phyloP scores from a whole-genome alignment of 2,113 vertebrate genomes.

The Nettapus auritus region DNA sequence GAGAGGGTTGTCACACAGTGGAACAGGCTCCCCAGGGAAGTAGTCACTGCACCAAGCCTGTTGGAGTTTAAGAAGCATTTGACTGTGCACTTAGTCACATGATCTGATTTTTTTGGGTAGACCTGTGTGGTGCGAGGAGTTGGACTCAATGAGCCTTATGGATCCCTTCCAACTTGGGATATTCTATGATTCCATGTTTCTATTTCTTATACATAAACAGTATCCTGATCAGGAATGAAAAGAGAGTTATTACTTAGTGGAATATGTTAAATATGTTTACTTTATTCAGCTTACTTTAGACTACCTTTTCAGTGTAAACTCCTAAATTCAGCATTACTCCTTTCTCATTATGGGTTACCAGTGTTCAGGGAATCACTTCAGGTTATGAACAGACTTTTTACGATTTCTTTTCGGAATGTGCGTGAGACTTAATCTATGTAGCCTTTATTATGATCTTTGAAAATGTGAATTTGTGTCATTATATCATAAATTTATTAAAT shows the following conservation, averaged over 20 bases:
- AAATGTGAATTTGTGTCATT: neutral
- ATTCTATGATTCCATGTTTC: no score
- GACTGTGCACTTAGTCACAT: no score
- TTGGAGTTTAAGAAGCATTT: no score
- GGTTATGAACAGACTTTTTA: neutral
- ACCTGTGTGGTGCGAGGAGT: no score
- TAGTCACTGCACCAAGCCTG: no score
- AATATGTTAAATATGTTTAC: no score
- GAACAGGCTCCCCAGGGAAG: no score
- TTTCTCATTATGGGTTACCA: neutral
- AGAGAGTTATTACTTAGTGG: no score
- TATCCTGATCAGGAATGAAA: neutral
- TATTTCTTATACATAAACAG: neutral
- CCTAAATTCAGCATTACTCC: neutral
- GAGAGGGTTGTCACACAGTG: no score
- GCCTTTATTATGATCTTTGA: neutral
- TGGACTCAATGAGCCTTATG: no score
- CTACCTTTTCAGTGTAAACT: neutral
- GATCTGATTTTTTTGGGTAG: no score
- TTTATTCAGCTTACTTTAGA: neutral
- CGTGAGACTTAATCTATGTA: neutral
- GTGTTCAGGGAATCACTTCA: neutral
- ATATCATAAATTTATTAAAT: neutral
- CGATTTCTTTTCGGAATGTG: neutral
- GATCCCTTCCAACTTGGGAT: no score